Percentiles rank a stretch among this genome's conserved stretches.
Conservation (phyloP, 2,113 vertebrate species). For the Amazona vittata region DNA sequence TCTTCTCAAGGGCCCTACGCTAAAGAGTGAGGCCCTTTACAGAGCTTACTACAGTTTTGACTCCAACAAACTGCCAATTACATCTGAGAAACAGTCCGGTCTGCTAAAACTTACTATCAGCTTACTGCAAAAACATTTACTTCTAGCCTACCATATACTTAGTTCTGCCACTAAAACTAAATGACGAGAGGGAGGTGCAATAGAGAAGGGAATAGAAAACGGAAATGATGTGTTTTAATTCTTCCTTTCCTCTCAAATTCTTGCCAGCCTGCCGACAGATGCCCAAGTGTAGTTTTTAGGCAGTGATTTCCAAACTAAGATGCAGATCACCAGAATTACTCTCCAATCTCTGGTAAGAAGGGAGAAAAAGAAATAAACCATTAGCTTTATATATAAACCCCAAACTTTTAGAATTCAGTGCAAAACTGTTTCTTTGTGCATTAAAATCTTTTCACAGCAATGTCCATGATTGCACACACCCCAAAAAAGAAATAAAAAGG, state of each 20-base stretch:
- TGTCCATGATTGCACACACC: not conserved
- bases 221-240: not conserved
- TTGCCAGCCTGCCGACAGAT: not conserved
- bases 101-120: not conserved
- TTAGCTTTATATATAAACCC: not conserved
- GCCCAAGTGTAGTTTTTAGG: not conserved
- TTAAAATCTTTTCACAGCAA: not conserved
- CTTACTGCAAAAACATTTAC: not conserved
- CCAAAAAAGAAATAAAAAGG: not conserved
- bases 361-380: not conserved
- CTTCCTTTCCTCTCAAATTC: not conserved
- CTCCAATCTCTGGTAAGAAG: not conserved
- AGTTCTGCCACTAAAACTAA: not conserved
- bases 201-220: not conserved
- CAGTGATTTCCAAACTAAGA: not conserved
- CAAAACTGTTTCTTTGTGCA: not conserved
- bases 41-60: not conserved
- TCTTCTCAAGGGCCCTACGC: slow-evolving; percentile 47
- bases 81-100: not conserved
- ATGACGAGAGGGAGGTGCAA: not conserved
- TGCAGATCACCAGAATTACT: not conserved
- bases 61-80: not conserved
- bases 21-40: slow-evolving; percentile 37
- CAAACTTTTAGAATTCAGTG: not conserved
- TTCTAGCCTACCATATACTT: not conserved